Evolutionary conservation across 2,113 vertebrate species (phyloP), one percentile per base, ranked within the genome.

Genomic region (Thymallus thymallus): DNA sequence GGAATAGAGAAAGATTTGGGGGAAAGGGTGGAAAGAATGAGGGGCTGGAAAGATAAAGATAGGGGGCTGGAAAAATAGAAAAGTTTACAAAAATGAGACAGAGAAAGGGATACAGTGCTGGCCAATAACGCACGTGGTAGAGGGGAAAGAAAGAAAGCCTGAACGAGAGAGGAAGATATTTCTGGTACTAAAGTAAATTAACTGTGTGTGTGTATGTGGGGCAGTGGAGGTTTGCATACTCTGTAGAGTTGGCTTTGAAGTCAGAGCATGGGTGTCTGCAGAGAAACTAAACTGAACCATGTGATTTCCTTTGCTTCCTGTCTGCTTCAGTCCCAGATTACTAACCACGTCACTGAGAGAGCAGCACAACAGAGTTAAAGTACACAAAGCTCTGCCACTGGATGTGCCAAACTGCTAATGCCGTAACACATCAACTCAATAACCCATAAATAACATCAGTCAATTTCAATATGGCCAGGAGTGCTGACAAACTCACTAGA

Each of bases 1-100:
- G 48, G 68, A 29, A 69, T 55, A 48, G 6, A 45, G 62, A n/a
- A 41, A 41, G 9, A 41, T 41, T 41, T 41, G 9, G 9, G 24
- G 35, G 72, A 60, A 22, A 45, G 68, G 41, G 51, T 41, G 74
- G 74, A 75, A 65, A 72, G 32, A 69, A 32, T 23, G 56, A 73
- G 66, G 45, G 9, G 9, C 35, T 41, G 35, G 35, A 41, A 41
- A 41, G 9, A 35, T 35, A 41, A 41, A 41, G 60, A 20, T 48
- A 64, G 69, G 26, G 45, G 30, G 29, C 29, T 29, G 29, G 29
- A 29, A 29, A 29, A 3, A 29, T 29, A 67, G 35, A 41, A 2
- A 41, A 10, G 35, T 41, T 26, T 4, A 10, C 9, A 10, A 46
- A 26, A 12, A 4, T 12, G 26, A 62, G 29, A 56, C 7, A 60